Conservation (phyloP, 2,113 vertebrate genomes). For the Chroicocephalus ridibundus region DNA sequence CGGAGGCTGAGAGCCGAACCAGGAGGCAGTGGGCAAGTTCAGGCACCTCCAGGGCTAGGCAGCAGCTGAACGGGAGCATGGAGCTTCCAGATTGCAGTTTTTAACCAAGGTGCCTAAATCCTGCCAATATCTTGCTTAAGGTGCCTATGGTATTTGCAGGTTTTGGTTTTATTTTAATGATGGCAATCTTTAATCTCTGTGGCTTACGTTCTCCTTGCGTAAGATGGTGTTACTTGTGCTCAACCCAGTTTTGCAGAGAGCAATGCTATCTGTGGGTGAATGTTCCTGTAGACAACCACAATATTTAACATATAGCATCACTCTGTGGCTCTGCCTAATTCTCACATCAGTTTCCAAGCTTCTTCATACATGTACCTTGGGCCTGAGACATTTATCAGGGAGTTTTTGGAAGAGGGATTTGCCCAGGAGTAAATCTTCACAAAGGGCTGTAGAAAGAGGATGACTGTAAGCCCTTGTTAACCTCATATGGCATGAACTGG, state of each 20-base stretch:
- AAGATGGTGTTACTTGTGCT: background rate
- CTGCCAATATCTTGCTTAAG: background rate
- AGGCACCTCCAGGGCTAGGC: background rate
- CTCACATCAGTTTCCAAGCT: background rate
- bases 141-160: background rate
- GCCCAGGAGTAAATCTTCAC: background rate
- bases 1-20: background rate
- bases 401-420: background rate
- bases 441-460: background rate
- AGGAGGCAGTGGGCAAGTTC: background rate
- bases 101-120: background rate
- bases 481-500: background rate
- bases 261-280: background rate
- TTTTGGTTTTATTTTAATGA: background rate
- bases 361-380: accelerated
- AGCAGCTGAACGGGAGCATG: background rate
- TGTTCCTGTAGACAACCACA: background rate
- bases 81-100: background rate
- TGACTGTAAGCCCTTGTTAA: background rate
- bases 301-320: background rate
- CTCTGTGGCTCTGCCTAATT: background rate
- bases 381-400: background rate
- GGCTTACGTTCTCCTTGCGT: background rate
- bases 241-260: background rate
- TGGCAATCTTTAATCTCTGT: background rate